Base-by-base conservation (phyloP, 2,113 vertebrate genomes). In the Copsychus sechellarum region DNA sequence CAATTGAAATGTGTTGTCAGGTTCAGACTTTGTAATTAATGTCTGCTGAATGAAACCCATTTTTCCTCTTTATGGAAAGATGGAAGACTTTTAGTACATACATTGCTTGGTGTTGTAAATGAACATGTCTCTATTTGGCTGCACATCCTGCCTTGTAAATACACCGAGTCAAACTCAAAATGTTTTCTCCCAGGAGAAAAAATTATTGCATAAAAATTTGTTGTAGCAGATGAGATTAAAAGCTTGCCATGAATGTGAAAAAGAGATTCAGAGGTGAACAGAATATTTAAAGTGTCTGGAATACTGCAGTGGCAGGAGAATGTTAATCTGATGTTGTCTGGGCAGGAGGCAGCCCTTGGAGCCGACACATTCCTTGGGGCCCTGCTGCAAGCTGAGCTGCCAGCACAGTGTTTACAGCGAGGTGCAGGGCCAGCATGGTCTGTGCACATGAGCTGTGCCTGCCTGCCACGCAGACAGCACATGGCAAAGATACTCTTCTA, bases 281-380 rank as follows among this genome's bases (percentile, higher is more conserved):
- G 87, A 94, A 58, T 70, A 66, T 80, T 91, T 92, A 6, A 89
- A 91, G 80, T 72, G 86, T 92, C 90, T 94, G 93, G 94, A 93
- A 93, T 82, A 94, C 62, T 86, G 86, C 92, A 86, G 64, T 95
- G 95, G 87, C 86, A 94, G 83, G 78, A 90, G 86, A 76, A 88
- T 57, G 62, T 86, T 67, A 93, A 94, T 85, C 88, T 96, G 89
- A 64, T 9, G 85, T 91, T 88, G 82, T 92, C 90, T 86, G 84
- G 58, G 88, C 97, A 92, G 82, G 34, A 95, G 92, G 69, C 93
- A 87, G 74, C 84, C 88, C 82, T 92, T 4, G 47, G 94, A 93
- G 92, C 83, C 3, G 69, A 67, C 82, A 88, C 90, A 94, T 96
- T 95, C 91, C 91, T 58, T 65, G 92, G 95, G 92, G 90, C 91